A percentile compares a stretch with the other conserved stretches of the same genome.
These are phyloP conservation scores for Sebastes goodei DNA, from an alignment of 2,797 vertebrate genomes.

Conservation along the genomic window DNA sequence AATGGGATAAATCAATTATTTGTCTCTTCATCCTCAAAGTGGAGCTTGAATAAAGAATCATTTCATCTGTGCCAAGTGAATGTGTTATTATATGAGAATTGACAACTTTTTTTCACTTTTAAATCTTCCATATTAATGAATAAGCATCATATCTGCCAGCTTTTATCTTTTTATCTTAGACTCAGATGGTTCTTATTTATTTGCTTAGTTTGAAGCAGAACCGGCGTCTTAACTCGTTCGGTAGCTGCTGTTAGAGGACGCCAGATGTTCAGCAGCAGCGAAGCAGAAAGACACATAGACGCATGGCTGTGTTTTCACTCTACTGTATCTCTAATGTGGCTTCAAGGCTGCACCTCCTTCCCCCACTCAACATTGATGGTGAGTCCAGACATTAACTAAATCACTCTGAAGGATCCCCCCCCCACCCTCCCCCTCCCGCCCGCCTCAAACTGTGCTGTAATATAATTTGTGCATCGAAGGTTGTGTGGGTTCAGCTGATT, in stretches of 20 bases:
- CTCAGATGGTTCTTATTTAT: neutral
- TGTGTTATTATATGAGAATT: constrained; percentile 36
- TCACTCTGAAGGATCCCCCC: constrained; percentile 61
- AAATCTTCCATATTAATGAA: constrained; percentile 15
- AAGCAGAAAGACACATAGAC: constrained; percentile 10
- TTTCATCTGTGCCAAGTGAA: constrained; percentile 33
- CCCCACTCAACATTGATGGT: constrained; percentile 30
- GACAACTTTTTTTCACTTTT: constrained; percentile 11
- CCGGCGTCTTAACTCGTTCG: neutral
- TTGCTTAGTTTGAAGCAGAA: neutral
- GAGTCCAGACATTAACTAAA: constrained; percentile 68
- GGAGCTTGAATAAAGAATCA: constrained; percentile 33
- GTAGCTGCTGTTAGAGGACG: constrained; percentile 5
- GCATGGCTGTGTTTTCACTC: neutral
- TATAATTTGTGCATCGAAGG: constrained; percentile 79
- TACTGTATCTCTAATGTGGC: constrained; percentile 5
- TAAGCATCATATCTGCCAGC: constrained; percentile 36
- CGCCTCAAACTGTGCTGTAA: constrained; percentile 59
- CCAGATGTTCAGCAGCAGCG: constrained; percentile 30
- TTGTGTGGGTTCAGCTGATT: constrained; percentile 74
- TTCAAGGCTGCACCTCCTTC: constrained; percentile 48
- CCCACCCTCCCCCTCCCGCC: neutral
- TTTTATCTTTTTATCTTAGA: constrained; percentile 33
- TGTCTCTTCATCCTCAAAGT: constrained; percentile 24
- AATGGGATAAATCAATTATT: constrained; percentile 40